Conservation (phyloP, 2,797 vertebrate genomes). For the Thalassophryne amazonica region DNA sequence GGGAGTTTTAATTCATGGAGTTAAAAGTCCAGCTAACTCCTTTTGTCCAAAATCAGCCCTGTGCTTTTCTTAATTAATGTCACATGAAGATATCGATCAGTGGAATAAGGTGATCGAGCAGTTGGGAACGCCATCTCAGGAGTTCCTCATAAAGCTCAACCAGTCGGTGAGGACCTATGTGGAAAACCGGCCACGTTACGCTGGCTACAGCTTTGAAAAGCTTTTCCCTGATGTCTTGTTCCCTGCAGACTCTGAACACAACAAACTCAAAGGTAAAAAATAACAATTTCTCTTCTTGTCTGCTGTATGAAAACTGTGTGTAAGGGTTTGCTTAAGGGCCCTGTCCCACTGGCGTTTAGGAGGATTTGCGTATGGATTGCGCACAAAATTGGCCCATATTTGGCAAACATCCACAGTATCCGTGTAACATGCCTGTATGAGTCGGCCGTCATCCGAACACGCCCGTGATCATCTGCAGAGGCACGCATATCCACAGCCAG, state of each 20-base stretch:
- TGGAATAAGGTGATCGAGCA: constrained; percentile 99
- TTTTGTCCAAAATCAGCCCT: neutral
- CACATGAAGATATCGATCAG: constrained; percentile 93
- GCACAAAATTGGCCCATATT: no score
- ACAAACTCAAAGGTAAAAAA: constrained; percentile 95
- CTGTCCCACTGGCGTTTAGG: no score
- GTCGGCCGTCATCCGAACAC: no score
- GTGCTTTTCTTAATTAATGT: constrained; percentile 84
- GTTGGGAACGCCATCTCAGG: constrained; percentile 92
- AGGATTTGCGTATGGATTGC: no score
- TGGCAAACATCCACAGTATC: no score
- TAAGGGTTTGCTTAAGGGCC: neutral
- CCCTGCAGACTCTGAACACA: constrained; percentile 96
- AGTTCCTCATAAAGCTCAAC: constrained; percentile 98
- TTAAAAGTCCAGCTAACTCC: no score
- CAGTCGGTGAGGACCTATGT: constrained; percentile 97
- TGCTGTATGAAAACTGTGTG: neutral
- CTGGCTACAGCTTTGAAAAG: constrained; percentile 97
- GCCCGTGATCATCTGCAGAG: no score
- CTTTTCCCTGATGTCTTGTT: constrained; percentile 97
- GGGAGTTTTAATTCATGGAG: no score
- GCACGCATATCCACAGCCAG: no score
- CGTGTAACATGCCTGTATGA: no score
- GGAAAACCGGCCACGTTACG: constrained; percentile 96
- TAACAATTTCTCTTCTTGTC: fast-evolving